Evolutionary conservation across 2,113 vertebrate species (phyloP).

Genomic region (Corythaeola cristata): DNA sequence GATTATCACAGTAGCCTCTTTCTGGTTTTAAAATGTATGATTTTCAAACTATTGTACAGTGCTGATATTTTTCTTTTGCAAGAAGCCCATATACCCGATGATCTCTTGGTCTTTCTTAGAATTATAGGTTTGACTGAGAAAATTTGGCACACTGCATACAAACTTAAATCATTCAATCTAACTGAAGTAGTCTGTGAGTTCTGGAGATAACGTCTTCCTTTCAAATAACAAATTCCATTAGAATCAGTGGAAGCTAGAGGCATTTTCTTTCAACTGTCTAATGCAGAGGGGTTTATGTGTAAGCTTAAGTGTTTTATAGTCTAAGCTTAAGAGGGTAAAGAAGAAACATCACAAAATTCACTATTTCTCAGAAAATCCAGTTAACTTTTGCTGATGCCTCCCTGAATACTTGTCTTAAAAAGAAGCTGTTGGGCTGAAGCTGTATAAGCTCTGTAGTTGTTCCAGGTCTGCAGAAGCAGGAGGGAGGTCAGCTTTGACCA

Average conservation of each 20-base stretch:
- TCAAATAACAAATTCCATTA: background rate
- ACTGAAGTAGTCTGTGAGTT: background rate
- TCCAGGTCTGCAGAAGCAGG: background rate
- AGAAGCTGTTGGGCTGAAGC: background rate
- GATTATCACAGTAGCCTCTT: background rate
- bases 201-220: background rate
- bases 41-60: background rate
- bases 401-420: background rate
- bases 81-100: background rate
- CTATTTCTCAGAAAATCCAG: background rate
- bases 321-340: background rate
- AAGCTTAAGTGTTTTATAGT: background rate
- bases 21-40: background rate
- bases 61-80: background rate
- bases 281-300: background rate
- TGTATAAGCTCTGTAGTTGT: background rate
- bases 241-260: background rate
- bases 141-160: background rate
- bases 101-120: background rate
- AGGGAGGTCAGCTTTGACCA: background rate
- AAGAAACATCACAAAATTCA: background rate
- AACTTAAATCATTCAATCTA: background rate
- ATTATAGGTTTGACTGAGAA: background rate
- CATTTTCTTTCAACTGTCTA: background rate
- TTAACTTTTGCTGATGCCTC: background rate